Conservation (phyloP, 2,797 vertebrate genomes). For the Choloepus didactylus region DNA sequence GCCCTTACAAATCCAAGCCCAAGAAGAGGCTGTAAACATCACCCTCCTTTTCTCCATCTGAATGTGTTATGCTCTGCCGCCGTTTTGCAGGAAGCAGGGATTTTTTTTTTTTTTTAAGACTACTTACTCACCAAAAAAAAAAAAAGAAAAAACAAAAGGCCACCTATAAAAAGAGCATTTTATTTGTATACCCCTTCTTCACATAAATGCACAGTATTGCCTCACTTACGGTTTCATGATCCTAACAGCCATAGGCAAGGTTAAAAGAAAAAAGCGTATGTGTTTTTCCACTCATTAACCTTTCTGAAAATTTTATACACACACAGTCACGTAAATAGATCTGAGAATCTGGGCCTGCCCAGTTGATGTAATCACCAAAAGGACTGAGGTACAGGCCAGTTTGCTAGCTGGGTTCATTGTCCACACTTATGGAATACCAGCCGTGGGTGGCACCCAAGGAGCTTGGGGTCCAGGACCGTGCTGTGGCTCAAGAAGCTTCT, state of each 20-base stretch:
- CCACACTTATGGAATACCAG: background rate
- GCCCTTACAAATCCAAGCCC: background rate
- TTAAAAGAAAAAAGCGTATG: conserved; percentile 15
- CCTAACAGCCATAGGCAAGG: background rate
- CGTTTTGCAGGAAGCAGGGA: background rate
- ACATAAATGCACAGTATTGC: background rate
- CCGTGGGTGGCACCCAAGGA: background rate
- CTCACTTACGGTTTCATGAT: conserved; percentile 14
- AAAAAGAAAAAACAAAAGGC: conserved; percentile 49
- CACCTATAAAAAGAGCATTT: conserved; percentile 40
- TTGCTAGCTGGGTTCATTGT: background rate
- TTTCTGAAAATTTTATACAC: conserved; percentile 2
- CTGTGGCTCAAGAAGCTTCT: background rate
- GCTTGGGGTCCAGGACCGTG: background rate
- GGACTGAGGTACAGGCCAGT: background rate
- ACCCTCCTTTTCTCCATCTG: background rate
- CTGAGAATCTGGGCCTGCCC: background rate
- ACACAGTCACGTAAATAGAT: background rate
- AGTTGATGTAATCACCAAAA: background rate
- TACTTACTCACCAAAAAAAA: conserved; percentile 43
- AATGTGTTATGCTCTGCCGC: background rate
- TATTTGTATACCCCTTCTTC: background rate
- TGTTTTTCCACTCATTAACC: conserved; percentile 47
- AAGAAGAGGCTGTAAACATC: background rate
- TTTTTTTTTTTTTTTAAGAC: conserved; percentile 29